Conservation (phyloP, 35 echinoderm and acorn worm species). For the Strongylocentrotus purpuratus region DNA sequence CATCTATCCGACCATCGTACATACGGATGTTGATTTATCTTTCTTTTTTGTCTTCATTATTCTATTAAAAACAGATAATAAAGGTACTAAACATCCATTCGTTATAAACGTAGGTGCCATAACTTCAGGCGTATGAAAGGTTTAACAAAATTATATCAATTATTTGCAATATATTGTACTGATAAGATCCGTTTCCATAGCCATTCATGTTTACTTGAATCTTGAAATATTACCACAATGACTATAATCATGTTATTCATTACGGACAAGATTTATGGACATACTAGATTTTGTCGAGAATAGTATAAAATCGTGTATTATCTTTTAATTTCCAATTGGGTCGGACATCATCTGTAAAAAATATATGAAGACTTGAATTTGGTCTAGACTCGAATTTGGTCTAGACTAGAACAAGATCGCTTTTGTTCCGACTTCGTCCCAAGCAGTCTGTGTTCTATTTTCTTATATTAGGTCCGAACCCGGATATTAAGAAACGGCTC, state of each 20-base stretch:
- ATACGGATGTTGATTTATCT: background rate
- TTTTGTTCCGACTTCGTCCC: background rate
- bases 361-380: background rate
- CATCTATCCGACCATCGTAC: background rate
- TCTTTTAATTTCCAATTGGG: background rate
- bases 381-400: no score
- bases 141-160: no score
- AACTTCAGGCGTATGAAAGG: background rate
- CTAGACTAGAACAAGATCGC: background rate
- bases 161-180: no score
- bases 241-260: no score
- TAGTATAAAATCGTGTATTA: background rate
- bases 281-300: background rate
- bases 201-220: no score
- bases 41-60: background rate
- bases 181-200: no score
- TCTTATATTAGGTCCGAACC: background rate
- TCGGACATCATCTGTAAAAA: background rate
- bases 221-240: no score
- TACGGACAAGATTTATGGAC: no score
- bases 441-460: background rate
- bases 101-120: background rate
- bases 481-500: background rate
- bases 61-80: background rate
- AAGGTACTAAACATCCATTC: background rate